Evolutionary conservation across 64 coral and sea anemone species (phyloP).

Genomic region (Orbicella faveolata): DNA sequence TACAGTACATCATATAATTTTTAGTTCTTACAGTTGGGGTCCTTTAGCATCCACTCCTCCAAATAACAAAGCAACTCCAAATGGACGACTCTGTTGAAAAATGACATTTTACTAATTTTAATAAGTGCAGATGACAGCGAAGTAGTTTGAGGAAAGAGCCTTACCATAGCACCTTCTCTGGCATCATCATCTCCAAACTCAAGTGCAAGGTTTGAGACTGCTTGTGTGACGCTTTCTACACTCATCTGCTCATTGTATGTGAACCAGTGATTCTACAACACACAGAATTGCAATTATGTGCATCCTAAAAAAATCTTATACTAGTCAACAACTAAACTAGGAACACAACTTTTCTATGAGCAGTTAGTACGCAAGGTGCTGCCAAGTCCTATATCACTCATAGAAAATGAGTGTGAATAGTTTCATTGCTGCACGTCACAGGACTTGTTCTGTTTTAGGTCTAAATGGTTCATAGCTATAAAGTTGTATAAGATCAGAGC

Average conservation of each 20-base stretch:
- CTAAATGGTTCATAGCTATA: too few species aligned
- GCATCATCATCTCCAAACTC: conserved; percentile 99
- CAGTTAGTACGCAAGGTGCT: too few species aligned
- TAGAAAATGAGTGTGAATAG: too few species aligned
- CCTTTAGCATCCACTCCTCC: conserved; percentile 97
- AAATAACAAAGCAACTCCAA: conserved; percentile 98
- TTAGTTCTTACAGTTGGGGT: conserved; percentile 84
- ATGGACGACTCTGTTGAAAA: conserved; percentile 86
- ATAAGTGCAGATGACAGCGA: too few species aligned
- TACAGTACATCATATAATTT: too few species aligned
- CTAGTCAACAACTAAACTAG: too few species aligned
- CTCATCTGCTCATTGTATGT: conserved; percentile 98
- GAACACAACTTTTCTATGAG: too few species aligned
- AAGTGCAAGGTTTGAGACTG: conserved; percentile 94
- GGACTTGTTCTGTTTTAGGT: too few species aligned
- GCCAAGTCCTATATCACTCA: too few species aligned
- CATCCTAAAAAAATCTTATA: too few species aligned
- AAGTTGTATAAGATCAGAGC: too few species aligned
- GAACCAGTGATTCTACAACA: conserved; percentile 96
- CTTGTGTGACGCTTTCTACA: conserved; percentile 96
- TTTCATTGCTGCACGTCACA: too few species aligned
- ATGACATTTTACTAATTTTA: background rate
- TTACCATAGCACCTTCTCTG: conserved; percentile 96
- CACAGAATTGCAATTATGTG: background rate
- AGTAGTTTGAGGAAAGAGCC: background rate